phyloP scores from a whole-genome alignment of 2,797 vertebrate genomes.

The Valencia hispanica region DNA sequence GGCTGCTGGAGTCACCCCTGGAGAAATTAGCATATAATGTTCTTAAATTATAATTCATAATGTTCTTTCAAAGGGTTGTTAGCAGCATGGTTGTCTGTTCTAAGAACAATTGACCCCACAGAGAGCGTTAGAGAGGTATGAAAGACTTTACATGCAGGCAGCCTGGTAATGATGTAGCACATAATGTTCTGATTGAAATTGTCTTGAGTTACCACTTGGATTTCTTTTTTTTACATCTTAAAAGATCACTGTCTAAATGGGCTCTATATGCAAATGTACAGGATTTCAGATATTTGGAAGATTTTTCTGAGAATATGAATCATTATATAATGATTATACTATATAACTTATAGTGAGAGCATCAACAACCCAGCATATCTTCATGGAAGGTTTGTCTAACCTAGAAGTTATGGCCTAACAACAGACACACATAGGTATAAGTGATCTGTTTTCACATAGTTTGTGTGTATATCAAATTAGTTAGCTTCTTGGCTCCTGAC shows the following conservation, averaged over 20 bases:
- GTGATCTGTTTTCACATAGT: neutral
- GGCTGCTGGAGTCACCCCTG: constrained; percentile 35
- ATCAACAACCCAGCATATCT: neutral
- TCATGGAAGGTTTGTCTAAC: neutral
- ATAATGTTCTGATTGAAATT: neutral
- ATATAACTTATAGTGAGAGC: neutral
- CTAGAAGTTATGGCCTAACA: neutral
- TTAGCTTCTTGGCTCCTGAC: no score
- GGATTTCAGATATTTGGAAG: neutral
- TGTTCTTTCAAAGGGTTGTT: constrained; percentile 69
- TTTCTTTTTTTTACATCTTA: neutral
- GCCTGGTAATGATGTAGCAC: constrained; percentile 1
- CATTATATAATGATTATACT: neutral
- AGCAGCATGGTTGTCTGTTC: constrained; percentile 40
- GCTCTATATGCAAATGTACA: no score
- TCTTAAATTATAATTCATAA: constrained; percentile 72
- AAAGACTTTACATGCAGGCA: constrained; percentile 28
- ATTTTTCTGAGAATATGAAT: neutral
- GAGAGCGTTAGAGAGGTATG: constrained; percentile 22
- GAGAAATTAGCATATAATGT: constrained; percentile 71
- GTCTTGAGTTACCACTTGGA: neutral
- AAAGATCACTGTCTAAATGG: neutral
- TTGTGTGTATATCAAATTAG: neutral
- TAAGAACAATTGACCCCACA: constrained; percentile 27
- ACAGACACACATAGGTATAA: neutral